Evolutionary conservation across 2,797 vertebrate species (phyloP), one percentile per base, ranked within the genome.

Genomic region (Pangasius krempfi): DNA sequence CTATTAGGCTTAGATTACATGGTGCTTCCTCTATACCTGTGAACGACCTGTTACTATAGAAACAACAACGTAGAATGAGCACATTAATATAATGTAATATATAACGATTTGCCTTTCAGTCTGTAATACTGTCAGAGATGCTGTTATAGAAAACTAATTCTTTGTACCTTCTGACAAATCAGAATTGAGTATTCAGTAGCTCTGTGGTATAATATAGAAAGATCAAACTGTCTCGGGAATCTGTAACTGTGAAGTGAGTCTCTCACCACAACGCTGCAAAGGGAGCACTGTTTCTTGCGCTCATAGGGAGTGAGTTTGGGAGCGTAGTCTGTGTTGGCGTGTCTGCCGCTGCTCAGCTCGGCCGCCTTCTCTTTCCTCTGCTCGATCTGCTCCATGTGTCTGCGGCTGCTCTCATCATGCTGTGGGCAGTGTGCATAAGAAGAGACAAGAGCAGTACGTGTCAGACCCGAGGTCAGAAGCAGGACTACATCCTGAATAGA

Each of bases 331-430:
- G 98, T 98, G 89, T 96, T 99, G 73, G 98, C 98, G 40, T 99
- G 99, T 87, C 99, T 96, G 14, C 99, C 99, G 33, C 99, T 99
- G 92, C 99, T 99, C 89, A 99, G 94, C 91, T 99, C 99, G 0
- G 99, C 99, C 12, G 99, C 99, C 88, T 99, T 99, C 94, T 99
- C 99, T 93, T 99, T 99, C 76, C 99, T 97, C 91, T 99, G 99
- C 91, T 99, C 99, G 1, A 99, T 99, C 94, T 99, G 98, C 93
- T 99, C 99, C 98, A 99, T 98, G 95, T 99, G 99, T 89, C 99
- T 96, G 72, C 99, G 97, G 91, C 98, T 98, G 94, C 99, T 99
- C 93, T 99, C 99, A 84, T 99, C 98, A 1, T 99, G 99, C 99
- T 99, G 89, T 47, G 44, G 87, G 75, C 87, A 89, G 40, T 60